Base-by-base conservation (phyloP, 1,140 invertebrate species). In the Meloidogyne hapla region DNA sequence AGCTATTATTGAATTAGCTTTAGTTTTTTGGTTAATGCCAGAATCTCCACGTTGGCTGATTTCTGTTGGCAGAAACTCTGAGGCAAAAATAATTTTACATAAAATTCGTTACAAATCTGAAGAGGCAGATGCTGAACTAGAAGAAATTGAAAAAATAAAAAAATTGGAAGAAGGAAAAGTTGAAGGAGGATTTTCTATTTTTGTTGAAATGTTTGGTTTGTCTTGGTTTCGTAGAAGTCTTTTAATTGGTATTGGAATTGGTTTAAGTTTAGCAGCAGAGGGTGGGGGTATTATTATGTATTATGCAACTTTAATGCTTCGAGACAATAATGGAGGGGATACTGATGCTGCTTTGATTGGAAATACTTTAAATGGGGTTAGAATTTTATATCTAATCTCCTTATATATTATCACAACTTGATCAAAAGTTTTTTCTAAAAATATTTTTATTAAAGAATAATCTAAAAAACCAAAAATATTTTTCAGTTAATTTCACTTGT, bases 41-140 rank as follows among this genome's bases (percentile, higher is more conserved):
- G 69, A 72, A 45, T 63, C 45, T 48, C 69, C 69, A n/a, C 69
- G 69, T 33, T 72, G 69, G 69, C n/a, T 72, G n/a, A n/a, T 62
- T 13, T 33, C 48, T 25, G 62, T 48, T 28, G 69, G 33, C 18
- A 48, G 18, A 62, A 62, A 23, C n/a, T 48, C 28, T 61, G 21
- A 48, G n/a, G 38, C 69, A n/a, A 26, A 25, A 33, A 42, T 26
- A 56, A 63, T 56, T 61, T 48, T 72, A 62, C 69, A 56, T 9
- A 42, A 33, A 48, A 48, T 72, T 42, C 69, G 69, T 61, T 33
- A 12, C n/a, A 72, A 48, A 48, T 42, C 28, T 21, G 69, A 33
- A 10, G 69, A 72, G 8, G 62, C 45, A 23, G 45, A 48, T n/a
- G 25, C n/a, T 21, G 69, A 72, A 72, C 12, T 23, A 25, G 26